Evolutionary conservation across 2,113 vertebrate genomes (phyloP).

Genomic region (Rafetus swinhoei): DNA sequence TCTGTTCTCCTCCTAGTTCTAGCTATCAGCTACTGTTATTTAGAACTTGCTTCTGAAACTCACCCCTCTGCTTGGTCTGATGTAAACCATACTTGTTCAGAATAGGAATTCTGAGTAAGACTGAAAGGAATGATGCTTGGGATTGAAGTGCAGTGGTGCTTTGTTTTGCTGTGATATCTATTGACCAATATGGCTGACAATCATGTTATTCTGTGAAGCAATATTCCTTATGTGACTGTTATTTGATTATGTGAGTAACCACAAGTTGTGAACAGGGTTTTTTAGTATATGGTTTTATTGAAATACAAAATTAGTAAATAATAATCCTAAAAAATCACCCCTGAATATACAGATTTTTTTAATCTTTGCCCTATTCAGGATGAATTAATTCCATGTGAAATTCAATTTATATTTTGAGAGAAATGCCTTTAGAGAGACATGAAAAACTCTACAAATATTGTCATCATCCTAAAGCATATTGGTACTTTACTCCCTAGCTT

Average conservation of each 20-base stretch:
- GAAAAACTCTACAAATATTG: not conserved
- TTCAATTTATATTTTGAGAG: conserved; percentile 21
- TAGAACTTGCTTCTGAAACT: not conserved
- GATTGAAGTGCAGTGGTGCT: not conserved
- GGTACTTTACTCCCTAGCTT: not conserved
- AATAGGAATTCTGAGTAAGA: not conserved
- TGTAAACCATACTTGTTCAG: not conserved
- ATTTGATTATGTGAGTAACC: not conserved
- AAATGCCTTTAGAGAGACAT: not conserved
- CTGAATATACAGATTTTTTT: not conserved
- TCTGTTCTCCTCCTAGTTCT: not conserved
- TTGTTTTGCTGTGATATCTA: not conserved
- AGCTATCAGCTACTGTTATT: not conserved
- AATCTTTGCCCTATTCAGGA: conserved; percentile 6
- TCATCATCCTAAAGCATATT: not conserved
- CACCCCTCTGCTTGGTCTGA: not conserved
- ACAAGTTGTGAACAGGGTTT: not conserved
- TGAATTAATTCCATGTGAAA: not conserved
- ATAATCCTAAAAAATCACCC: not conserved
- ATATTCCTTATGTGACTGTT: not conserved
- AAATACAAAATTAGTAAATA: too few relatives aligned
- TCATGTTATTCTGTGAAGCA: not conserved
- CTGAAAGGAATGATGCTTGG: not conserved
- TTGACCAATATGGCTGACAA: not conserved
- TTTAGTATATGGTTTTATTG: not conserved